Evolutionary conservation across 1,140 invertebrate genomes (phyloP), one percentile per base, ranked within the genome.

Genomic region (Drosophila takahashii): DNA sequence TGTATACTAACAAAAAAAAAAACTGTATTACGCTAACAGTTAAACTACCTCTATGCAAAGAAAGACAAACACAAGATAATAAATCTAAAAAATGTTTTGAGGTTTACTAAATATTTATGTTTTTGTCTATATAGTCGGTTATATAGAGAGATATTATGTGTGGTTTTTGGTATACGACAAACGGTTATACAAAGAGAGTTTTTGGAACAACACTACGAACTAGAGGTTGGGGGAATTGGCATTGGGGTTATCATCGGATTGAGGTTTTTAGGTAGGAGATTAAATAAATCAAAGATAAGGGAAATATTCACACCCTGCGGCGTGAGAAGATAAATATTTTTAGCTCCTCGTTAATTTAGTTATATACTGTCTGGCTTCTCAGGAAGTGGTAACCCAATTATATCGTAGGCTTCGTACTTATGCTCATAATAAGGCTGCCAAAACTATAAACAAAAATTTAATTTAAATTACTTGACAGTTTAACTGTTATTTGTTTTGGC

Each of bases 141-240:
- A 75, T 62, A 74, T 51, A 48, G 42, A 65, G 42, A 65, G 29
- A 74, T 74, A 75, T 64, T 42, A 74, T 64, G 73, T 77, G 73
- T 77, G 64, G 61, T 64, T 73, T 65, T 75, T 79, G 71, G 59
- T 81, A 77, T 75, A 72, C 66, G 73, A 79, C 71, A 81, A 74
- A 77, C 57, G 60, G 47, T 56, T 62, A 70, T 66, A 77, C 74
- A 61, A 62, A 81, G 54, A 66, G 61, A 64, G 54, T 76, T 36
- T 62, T 67, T 47, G 67, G 39, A 75, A 79, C 61, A 81, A 83
- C 65, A 54, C 75, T 77, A 77, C 75, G 75, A 62, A 72, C 79
- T 83, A 83, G 52, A 52, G 75, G 45, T 59, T 41, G 42, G 64
- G 61, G 42, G 62, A 58, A 42, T 47, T 18, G 47, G 67, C 15